Conservation (phyloP, 2,113 vertebrate species). For the Pseudonaja textilis region DNA sequence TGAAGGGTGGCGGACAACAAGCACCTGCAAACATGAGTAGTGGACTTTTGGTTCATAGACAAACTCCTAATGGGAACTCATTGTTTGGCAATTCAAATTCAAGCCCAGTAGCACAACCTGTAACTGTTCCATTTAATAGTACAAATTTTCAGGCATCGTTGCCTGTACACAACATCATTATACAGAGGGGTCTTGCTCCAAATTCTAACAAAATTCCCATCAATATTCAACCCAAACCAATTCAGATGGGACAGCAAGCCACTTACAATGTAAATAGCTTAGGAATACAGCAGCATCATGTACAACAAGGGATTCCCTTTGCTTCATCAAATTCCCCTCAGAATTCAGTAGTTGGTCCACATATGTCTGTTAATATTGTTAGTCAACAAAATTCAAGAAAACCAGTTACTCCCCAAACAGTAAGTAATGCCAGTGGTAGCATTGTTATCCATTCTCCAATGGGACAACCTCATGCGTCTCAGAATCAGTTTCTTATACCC, state of each 20-base stretch:
- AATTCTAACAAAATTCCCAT: slow-evolving; percentile 81
- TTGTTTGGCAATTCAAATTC: slow-evolving; percentile 82
- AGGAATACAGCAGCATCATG: slow-evolving; percentile 76
- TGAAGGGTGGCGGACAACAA: slow-evolving; percentile 81
- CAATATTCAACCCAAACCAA: slow-evolving; percentile 93
- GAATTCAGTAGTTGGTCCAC: slow-evolving; percentile 73
- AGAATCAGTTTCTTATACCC: slow-evolving; percentile 90
- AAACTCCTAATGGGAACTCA: slow-evolving; percentile 78
- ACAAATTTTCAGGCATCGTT: slow-evolving; percentile 82
- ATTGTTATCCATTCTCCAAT: slow-evolving; percentile 83
- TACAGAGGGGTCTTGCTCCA: slow-evolving; percentile 89
- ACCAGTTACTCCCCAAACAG: slow-evolving; percentile 72
- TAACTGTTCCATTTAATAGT: slow-evolving; percentile 92
- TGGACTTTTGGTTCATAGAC: slow-evolving; percentile 78
- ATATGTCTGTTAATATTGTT: slow-evolving; percentile 79
- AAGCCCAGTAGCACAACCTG: slow-evolving; percentile 81
- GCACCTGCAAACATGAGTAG: slow-evolving; percentile 72
- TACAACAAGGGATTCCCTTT: slow-evolving; percentile 77
- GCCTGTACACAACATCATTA: slow-evolving; percentile 96
- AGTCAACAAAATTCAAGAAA: slow-evolving; percentile 77
- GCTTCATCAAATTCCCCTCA: slow-evolving; percentile 75
- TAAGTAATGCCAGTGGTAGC: slow-evolving; percentile 71
- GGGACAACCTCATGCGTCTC: slow-evolving; percentile 81
- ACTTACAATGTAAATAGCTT: slow-evolving; percentile 84
- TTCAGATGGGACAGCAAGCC: slow-evolving; percentile 86